These are phyloP conservation scores for Stegostoma tigrinum DNA, from an alignment of 2,113 vertebrate genomes.

Conservation along the genomic window DNA sequence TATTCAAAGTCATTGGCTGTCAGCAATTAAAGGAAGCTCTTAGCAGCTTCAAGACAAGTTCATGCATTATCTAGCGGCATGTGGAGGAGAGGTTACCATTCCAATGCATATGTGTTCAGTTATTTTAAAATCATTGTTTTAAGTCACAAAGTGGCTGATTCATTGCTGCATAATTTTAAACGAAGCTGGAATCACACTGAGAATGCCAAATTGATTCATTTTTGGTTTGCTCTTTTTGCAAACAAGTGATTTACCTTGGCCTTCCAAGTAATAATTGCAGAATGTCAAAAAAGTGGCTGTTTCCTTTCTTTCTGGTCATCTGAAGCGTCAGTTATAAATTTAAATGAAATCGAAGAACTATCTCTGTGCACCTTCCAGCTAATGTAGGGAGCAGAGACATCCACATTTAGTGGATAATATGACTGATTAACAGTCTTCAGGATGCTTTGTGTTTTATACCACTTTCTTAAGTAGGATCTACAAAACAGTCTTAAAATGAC, in stretches of 20 bases:
- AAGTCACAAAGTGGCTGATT: background rate
- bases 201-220: background rate
- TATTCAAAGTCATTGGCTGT: background rate
- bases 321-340: background rate
- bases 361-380: background rate
- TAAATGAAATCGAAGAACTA: background rate
- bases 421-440: background rate
- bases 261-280: background rate
- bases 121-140: background rate
- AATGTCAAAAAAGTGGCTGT: background rate
- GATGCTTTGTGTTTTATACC: background rate
- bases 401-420: background rate
- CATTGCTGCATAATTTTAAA: background rate
- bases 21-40: background rate
- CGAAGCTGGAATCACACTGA: background rate
- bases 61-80: background rate
- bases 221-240: background rate
- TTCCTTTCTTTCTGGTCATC: background rate
- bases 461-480: background rate
- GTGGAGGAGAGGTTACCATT: background rate
- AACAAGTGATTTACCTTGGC: background rate
- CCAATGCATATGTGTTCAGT: background rate
- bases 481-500: background rate
- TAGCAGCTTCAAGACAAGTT: background rate
- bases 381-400: background rate